Evolutionary conservation across 2,113 vertebrate species (phyloP), one percentile per base, ranked within the genome.

Genomic region (Ictalurus punctatus): DNA sequence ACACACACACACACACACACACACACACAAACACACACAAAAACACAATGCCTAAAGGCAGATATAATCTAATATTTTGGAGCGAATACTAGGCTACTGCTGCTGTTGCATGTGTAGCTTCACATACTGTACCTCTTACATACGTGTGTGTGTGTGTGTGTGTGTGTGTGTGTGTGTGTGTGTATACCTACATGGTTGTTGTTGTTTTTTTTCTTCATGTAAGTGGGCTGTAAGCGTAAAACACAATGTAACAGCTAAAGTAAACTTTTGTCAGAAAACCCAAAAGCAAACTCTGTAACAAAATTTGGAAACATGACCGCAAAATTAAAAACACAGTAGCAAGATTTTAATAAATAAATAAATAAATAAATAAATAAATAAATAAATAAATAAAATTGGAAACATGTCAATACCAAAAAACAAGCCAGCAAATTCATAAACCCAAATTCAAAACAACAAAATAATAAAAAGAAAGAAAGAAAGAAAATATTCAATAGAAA

Each of bases 141-240:
- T 65, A 14, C 14, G 12, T 56, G 40, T 59, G 54, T 58, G 52
- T 80, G 48, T 58, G 21, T 8, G 4, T 44, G 40, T 44, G 40
- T 44, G 40, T 5, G 40, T 44, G 40, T 44, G 40, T 44, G 40
- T 40, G 37, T 1, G 40, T 2, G 40, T 2, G 40, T 40, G 40
- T 44, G 40, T 25, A 73, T 71, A n/a, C n/a, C 12, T 85, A 9
- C 17, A 34, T 34, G 89, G 40, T 44, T 44, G 40, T 44, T n/a
- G n/a, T n/a, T n/a, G n/a, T 88, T 80, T 59, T 86, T 81, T 88
- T 84, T 89, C 88, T 54, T 56, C 27, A 54, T 5, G 4, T 82
- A 6, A 81, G 14, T 79, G 76, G n/a, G n/a, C 79, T 6, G 0
- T 58, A 16, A 82, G 14, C 56, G 48, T 17, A 82, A 82, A 59